Base-by-base conservation (phyloP, 2,797 vertebrate species). In the Notoglanidium macrostoma region DNA sequence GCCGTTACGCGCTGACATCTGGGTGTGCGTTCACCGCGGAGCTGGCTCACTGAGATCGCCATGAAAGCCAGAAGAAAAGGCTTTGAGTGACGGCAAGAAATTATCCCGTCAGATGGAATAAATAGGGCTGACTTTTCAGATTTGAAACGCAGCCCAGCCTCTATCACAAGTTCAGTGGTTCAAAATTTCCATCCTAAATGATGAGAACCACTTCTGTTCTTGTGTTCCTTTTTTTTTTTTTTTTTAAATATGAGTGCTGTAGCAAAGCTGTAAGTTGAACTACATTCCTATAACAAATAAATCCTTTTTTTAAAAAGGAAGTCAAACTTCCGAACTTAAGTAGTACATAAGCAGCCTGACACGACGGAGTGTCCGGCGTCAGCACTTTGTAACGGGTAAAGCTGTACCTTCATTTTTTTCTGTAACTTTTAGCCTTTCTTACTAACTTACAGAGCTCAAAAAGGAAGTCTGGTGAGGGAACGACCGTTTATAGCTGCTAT, bases 91-190 rank as follows among this genome's bases (percentile, higher is more conserved):
- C 29, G 46, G 84, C 17, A 40, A 77, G 35, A 65, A 77, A 85
- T 51, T 26, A 63, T 77, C 57, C 51, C 32, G 51, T 84, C 82
- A 84, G 82, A 84, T 23, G 65, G 82, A 84, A 84, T 84, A 82
- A 80, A 65, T 83, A 63, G 44, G 40, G 49, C 51, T 40, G 82
- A 70, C 19, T 54, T 51, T 55, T 65, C 11, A 1, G 63, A 83
- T 68, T 55, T 70, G 81, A 70, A 55, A 84, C 49, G 82, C 29
- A 35, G 65, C 49, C 65, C 82, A 11, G 17, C 63, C 17, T 23
- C 29, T 40, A 8, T 54, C 46, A 70, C 5, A 19, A 19, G 49
- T 23, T 35, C 46, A 40, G 49, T 14, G 59, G 26, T 29, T 2
- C 59, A 19, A 26, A n/a, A 44, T 65, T 29, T 81, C 57, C 23